Evolutionary conservation across 2,888 invertebrate genomes (phyloP).

Genomic region (Julus scanicus): DNA sequence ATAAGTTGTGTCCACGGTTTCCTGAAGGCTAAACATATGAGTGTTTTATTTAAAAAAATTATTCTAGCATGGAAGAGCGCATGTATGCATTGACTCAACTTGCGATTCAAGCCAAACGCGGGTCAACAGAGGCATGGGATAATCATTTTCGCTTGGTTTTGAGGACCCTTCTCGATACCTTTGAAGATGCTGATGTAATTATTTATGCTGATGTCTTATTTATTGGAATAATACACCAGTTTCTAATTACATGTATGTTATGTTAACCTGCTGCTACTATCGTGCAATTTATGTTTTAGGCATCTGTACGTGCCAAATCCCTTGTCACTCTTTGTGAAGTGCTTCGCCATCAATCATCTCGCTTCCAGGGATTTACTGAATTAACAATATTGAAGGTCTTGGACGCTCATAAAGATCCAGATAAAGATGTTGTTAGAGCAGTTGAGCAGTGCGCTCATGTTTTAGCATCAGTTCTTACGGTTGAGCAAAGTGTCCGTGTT

Average conservation of each 20-base stretch:
- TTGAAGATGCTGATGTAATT: conserved; percentile 62
- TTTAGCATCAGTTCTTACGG: conserved; percentile 83
- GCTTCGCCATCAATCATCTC: conserved; percentile 64
- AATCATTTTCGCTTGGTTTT: conserved; percentile 70
- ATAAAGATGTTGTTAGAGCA: conserved; percentile 76
- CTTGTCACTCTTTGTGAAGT: conserved; percentile 57
- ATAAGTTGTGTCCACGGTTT: not conserved
- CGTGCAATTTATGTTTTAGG: conserved; percentile 50
- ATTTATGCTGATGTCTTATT: not conserved
- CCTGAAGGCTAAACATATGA: not conserved
- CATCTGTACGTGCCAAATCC: conserved; percentile 56
- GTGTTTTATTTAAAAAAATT: not conserved
- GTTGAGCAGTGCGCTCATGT: conserved; percentile 85
- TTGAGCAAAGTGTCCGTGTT: conserved; percentile 80
- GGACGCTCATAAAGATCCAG: conserved; percentile 78
- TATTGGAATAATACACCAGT: not conserved
- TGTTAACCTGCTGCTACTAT: too few relatives aligned
- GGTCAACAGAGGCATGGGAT: conserved; percentile 68
- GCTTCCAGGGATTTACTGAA: conserved; percentile 90
- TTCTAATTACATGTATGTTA: not conserved
- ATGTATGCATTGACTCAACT: conserved; percentile 67
- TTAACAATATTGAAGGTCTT: conserved; percentile 89
- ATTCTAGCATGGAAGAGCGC: conserved; percentile 63
- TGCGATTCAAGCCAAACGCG: conserved; percentile 68
- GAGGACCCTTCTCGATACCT: conserved; percentile 66